These are phyloP conservation scores for Xiphophorus birchmanni DNA, from an alignment of 2,797 vertebrate genomes.

Conservation along the genomic window DNA sequence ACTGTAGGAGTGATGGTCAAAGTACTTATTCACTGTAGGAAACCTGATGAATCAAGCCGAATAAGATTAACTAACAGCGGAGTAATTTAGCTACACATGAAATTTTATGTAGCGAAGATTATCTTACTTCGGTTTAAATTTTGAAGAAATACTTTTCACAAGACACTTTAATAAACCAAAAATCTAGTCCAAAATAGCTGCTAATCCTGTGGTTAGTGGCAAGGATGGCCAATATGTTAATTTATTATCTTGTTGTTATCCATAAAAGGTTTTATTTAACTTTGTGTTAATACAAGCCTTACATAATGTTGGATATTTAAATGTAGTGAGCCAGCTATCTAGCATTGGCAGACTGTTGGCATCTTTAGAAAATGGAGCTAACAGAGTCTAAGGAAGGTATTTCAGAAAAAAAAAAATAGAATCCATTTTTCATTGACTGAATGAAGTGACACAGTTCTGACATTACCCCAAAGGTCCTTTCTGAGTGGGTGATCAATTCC, in stretches of 20 bases:
- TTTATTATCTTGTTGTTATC: neutral
- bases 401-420: neutral
- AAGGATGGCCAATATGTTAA: neutral
- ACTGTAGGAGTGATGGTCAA: slow-evolving; percentile 15
- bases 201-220: neutral
- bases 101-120: slow-evolving; percentile 23
- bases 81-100: slow-evolving; percentile 21
- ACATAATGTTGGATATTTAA: neutral
- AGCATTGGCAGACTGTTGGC: neutral
- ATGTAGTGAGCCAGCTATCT: neutral
- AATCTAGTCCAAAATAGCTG: neutral
- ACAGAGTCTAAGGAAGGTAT: neutral
- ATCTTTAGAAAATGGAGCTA: neutral
- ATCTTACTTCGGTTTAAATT: neutral
- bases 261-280: neutral
- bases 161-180: neutral
- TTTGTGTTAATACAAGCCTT: neutral
- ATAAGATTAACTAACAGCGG: slow-evolving; percentile 48
- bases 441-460: neutral
- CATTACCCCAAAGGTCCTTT: neutral
- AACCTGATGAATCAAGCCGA: slow-evolving; percentile 14
- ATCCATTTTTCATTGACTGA: neutral
- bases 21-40: slow-evolving; percentile 25
- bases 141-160: neutral
- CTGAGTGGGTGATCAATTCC: neutral